Evolutionary conservation across 2,888 invertebrate genomes (phyloP).

Genomic region (Nomada flava): DNA sequence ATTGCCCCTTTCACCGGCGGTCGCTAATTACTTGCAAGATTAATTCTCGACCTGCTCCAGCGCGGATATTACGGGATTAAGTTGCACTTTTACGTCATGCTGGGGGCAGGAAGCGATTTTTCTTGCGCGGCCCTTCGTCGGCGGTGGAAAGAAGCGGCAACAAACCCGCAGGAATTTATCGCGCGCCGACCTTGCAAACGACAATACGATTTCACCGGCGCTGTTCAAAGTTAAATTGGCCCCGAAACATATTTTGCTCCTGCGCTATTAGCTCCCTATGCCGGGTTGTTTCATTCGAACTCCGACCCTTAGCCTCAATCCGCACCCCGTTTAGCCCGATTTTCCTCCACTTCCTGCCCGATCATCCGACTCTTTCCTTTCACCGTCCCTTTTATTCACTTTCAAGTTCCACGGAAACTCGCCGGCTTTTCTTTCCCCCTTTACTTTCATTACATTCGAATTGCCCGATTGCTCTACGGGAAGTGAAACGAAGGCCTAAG

Average conservation of each 20-base stretch:
- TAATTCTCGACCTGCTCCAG: constrained; percentile 31
- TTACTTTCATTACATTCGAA: constrained; percentile 63
- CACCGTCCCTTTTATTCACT: neutral
- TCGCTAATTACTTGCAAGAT: constrained; percentile 56
- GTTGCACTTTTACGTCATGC: constrained; percentile 53
- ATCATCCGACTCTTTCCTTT: neutral
- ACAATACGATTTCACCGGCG: constrained; percentile 43
- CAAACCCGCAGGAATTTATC: constrained; percentile 58
- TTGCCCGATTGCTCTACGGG: constrained; percentile 57
- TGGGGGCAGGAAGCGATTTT: constrained; percentile 48
- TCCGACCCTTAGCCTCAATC: neutral
- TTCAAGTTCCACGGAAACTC: constrained; percentile 17
- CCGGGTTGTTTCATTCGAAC: neutral
- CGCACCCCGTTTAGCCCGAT: neutral
- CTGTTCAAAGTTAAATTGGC: constrained; percentile 51
- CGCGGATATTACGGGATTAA: constrained; percentile 55
- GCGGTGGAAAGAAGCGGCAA: constrained; percentile 19
- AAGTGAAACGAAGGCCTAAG: constrained; percentile 65
- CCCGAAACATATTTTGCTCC: constrained; percentile 33
- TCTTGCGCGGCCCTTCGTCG: constrained; percentile 2
- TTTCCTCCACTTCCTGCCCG: neutral
- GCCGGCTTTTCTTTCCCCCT: constrained; percentile 5
- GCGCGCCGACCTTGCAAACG: constrained; percentile 46
- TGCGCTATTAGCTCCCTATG: neutral
- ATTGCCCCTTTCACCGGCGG: constrained; percentile 12